These are phyloP conservation scores for Dasypogon diadema DNA, from an alignment of 2,888 invertebrate genomes.

Conservation along the genomic window DNA sequence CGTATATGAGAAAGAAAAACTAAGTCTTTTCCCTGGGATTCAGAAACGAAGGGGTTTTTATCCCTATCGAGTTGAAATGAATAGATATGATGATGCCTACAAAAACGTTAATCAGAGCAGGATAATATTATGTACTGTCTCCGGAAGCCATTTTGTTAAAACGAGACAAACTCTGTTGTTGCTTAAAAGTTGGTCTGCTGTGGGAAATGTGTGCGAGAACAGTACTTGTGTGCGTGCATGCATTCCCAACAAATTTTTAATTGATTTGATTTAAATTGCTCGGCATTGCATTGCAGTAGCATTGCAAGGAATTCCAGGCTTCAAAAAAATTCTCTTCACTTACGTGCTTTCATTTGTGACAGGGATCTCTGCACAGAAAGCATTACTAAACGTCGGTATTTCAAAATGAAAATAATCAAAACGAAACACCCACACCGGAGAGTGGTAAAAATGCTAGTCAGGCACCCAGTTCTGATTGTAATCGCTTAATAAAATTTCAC, in stretches of 20 bases:
- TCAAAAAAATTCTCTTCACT: conserved; percentile 4
- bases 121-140: not conserved
- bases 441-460: not conserved
- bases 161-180: conserved; percentile 61
- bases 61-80: too few species aligned
- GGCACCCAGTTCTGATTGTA: conserved; percentile 30
- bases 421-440: not conserved
- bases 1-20: too few species aligned
- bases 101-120: not conserved
- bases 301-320: not conserved
- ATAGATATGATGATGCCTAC: not conserved
- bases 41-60: too few species aligned
- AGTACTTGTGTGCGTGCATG: not conserved
- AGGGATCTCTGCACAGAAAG: not conserved
- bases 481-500: conserved; percentile 43
- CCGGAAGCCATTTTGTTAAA: conserved; percentile 57
- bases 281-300: not conserved
- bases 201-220: not conserved
- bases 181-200: not conserved
- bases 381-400: not conserved
- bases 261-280: conserved; percentile 46
- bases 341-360: not conserved
- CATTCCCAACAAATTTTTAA: conserved; percentile 26
- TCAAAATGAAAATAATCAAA: not conserved
- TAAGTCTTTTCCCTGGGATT: too few species aligned